Evolutionary conservation across 1,140 invertebrate genomes (phyloP).

Genomic region (Drosophila navojoa): DNA sequence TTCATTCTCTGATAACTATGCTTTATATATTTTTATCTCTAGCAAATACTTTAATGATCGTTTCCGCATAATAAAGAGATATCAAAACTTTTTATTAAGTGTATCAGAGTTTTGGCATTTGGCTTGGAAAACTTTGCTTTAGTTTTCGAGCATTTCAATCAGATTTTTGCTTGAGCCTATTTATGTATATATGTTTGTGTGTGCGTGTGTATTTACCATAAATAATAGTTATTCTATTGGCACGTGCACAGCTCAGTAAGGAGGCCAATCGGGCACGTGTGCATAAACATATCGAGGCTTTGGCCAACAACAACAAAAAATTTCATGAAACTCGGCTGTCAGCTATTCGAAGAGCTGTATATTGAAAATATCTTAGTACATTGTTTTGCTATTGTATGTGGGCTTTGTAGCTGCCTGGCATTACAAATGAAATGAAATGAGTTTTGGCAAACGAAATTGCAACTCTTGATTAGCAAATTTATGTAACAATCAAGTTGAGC

Average conservation of each 20-base stretch:
- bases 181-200: slow-evolving; percentile 24
- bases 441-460: slow-evolving; percentile 53
- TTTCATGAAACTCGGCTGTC: slow-evolving; percentile 64
- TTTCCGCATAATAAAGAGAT: slow-evolving; percentile 1
- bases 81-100: slow-evolving; percentile 16
- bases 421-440: slow-evolving; percentile 5
- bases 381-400: slow-evolving; percentile 31
- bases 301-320: slow-evolving; percentile 23
- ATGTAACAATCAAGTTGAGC: slow-evolving; percentile 61
- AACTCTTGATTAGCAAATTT: slow-evolving; percentile 74
- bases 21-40: background rate
- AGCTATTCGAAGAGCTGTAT: slow-evolving; percentile 51
- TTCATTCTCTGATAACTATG: background rate
- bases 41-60: background rate
- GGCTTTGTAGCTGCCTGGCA: background rate
- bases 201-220: slow-evolving; percentile 25
- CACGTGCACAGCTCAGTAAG: slow-evolving; percentile 43
- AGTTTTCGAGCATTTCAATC: slow-evolving; percentile 65
- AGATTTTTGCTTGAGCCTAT: slow-evolving; percentile 43
- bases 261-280: background rate
- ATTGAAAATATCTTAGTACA: slow-evolving; percentile 3
- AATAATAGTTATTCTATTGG: slow-evolving; percentile 73
- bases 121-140: slow-evolving; percentile 6
- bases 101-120: slow-evolving; percentile 24
- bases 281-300: slow-evolving; percentile 19